Evolutionary conservation across 2,888 invertebrate genomes (phyloP).

Genomic region (Phragmatobia fuliginosa): DNA sequence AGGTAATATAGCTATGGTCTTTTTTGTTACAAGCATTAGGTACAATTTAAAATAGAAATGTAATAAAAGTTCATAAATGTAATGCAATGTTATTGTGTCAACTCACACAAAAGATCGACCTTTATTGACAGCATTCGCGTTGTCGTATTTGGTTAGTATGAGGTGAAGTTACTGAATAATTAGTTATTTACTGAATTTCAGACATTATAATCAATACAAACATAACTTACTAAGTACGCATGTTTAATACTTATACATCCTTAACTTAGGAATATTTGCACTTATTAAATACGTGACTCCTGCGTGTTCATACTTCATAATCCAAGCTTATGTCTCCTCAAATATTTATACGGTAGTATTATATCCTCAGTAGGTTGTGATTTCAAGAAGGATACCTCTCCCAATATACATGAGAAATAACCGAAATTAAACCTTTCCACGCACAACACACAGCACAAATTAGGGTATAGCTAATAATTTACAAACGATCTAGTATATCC

Average conservation of each 20-base stretch:
- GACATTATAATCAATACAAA: too few species aligned
- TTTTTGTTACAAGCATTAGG: background rate
- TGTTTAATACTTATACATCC: background rate
- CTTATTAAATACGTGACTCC: background rate
- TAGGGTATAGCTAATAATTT: slow-evolving; percentile 10
- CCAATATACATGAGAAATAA: slow-evolving; percentile 1
- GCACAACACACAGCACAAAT: slow-evolving; percentile 1
- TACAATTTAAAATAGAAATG: background rate
- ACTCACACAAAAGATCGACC: too few species aligned
- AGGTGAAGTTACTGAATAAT: too few species aligned
- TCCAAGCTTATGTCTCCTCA: background rate
- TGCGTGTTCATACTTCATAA: background rate
- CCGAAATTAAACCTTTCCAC: background rate
- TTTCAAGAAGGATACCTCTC: background rate
- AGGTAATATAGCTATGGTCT: background rate
- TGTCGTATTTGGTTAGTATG: too few species aligned
- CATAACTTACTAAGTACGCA: too few species aligned
- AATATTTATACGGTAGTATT: background rate
- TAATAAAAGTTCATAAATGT: too few species aligned
- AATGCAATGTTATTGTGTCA: too few species aligned
- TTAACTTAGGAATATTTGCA: background rate
- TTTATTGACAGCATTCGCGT: too few species aligned
- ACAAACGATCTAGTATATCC: slow-evolving; percentile 8
- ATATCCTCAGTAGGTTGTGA: background rate
- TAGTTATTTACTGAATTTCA: background rate